Conservation (phyloP, 2,888 invertebrate species). For the Meliscaeva auricollis region DNA sequence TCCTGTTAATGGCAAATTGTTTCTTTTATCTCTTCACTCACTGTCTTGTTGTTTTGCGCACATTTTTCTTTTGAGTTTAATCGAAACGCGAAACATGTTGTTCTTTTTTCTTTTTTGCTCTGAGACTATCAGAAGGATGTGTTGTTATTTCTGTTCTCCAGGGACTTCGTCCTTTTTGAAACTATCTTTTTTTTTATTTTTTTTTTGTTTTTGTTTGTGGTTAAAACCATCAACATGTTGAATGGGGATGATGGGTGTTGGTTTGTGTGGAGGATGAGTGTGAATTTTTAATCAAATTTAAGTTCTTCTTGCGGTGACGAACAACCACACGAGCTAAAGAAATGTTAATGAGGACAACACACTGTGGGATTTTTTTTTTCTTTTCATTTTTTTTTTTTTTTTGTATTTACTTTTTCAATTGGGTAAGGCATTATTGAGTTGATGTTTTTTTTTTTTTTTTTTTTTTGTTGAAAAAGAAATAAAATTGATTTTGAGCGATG, state of each 20-base stretch:
- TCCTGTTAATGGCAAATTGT: constrained; percentile 72
- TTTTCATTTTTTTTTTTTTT: not conserved
- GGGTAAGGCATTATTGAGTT: not conserved
- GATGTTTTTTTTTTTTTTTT: not conserved
- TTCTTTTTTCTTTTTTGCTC: not conserved
- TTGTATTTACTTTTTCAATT: not conserved
- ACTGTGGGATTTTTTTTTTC: constrained; percentile 25
- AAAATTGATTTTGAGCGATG: not conserved
- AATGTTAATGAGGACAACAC: constrained; percentile 67
- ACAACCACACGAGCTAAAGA: constrained; percentile 19
- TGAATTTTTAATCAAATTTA: constrained; percentile 71
- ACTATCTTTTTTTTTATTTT: constrained; percentile 6
- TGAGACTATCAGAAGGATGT: constrained; percentile 8
- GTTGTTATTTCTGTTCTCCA: constrained; percentile 26
- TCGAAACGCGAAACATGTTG: constrained; percentile 45
- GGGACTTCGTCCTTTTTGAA: not conserved
- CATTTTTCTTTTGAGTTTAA: constrained; percentile 45
- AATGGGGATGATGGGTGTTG: not conserved
- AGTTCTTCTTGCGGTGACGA: constrained; percentile 31
- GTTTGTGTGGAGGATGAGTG: not conserved
- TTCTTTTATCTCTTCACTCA: constrained; percentile 68
- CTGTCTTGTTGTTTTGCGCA: constrained; percentile 37
- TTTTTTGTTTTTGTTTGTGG: too few relatives aligned
- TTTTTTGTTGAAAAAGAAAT: too few relatives aligned
- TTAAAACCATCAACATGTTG: constrained; percentile 18